Conservation (phyloP, 2,888 invertebrate genomes). For the Microctonus hyperodae region DNA sequence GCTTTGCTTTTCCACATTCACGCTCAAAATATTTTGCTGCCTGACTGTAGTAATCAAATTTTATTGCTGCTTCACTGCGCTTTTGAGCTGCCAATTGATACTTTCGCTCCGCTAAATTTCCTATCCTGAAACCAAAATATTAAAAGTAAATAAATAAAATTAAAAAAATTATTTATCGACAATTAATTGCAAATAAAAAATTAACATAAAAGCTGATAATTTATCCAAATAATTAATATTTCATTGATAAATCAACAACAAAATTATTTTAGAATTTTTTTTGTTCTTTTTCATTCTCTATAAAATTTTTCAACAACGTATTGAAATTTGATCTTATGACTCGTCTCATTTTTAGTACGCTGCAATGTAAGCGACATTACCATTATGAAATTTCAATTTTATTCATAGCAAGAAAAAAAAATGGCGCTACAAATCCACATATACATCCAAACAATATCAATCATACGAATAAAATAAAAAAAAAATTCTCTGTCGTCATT, state of each 20-base stretch:
- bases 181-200: background rate
- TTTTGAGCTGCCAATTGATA: slow-evolving; percentile 57
- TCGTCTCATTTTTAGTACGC: background rate
- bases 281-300: background rate
- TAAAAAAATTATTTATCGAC: no score
- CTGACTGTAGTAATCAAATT: slow-evolving; percentile 49
- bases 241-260: background rate
- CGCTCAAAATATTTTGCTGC: slow-evolving; percentile 56
- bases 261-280: background rate
- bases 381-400: background rate
- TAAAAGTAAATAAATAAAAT: background rate
- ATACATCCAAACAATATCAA: background rate
- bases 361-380: background rate
- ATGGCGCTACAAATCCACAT: background rate
- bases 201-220: no score
- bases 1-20: slow-evolving; percentile 48
- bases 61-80: slow-evolving; percentile 50
- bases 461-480: background rate
- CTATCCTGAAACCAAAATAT: slow-evolving; percentile 45
- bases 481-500: background rate
- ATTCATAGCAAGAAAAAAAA: background rate
- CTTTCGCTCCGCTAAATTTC: slow-evolving; percentile 50
- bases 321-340: slow-evolving; percentile 1
- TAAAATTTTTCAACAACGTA: background rate
- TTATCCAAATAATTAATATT: no score